Base-by-base conservation (phyloP, 2,113 vertebrate genomes). In the Bos javanicus region DNA sequence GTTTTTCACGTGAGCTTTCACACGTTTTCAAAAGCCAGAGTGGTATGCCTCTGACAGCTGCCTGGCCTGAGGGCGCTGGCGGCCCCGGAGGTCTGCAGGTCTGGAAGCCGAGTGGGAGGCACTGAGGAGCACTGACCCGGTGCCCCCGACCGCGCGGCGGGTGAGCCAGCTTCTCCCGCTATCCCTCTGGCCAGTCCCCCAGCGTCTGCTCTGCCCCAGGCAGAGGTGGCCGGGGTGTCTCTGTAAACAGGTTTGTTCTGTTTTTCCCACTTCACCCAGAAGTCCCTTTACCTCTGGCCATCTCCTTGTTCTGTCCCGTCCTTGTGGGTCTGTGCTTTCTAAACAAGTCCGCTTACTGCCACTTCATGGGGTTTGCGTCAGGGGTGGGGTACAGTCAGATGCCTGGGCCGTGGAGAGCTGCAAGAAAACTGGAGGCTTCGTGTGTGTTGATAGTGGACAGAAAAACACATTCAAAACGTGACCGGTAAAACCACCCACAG, bases 161-260 rank as follows among this genome's bases (percentile, higher is more conserved):
- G 48, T 1, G 1, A 6, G 43, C 39, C 21, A 5, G 43, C 62
- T 52, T 17, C 15, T 6, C 25, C 36, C 7, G 9, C 56, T 7
- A 16, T 33, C 28, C 4, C 76, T 33, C 78, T 33, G 78, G 78
- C 46, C 17, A 1, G 46, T 56, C 5, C 52, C 14, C 17, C 21
- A 50, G 33, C 3, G 0, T 33, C 39, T 4, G 19, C 54, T 3
- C n/a, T 21, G 5, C 9, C 48, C 1, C 2, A 2, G 26, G 30
- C 25, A 9, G 28, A 48, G 16, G 52, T 7, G 5, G 0, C 1
- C 3, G 1, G 62, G 56, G 57, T 1, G 1, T 23, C 57, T 4
- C 5, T 15, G 7, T 33, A 4, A 17, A 50, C 23, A 2, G 26
- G 5, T 33, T 26, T 4, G 50, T n/a, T 48, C 48, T 3, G 39